Conservation (phyloP, 2,888 invertebrate genomes). For the Heliconius sara region DNA sequence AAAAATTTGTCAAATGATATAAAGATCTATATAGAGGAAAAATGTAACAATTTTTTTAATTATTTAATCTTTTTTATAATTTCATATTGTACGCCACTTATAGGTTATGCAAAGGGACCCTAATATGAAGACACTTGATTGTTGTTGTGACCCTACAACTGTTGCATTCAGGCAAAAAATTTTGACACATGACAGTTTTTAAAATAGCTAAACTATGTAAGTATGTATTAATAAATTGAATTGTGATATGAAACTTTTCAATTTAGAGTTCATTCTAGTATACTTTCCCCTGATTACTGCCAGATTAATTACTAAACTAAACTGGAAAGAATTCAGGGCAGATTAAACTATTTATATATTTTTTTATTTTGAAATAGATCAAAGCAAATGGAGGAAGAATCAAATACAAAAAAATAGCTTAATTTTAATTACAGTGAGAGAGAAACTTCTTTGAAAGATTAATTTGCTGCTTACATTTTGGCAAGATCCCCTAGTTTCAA, state of each 20-base stretch:
- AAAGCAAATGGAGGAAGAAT: neutral
- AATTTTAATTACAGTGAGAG: neutral
- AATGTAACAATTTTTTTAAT: neutral
- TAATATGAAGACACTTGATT: neutral
- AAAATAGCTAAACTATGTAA: neutral
- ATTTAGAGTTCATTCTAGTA: constrained; percentile 40
- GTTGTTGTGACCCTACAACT: no score
- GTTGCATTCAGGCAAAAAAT: neutral
- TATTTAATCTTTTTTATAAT: neutral
- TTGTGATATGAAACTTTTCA: constrained; percentile 23
- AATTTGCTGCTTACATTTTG: constrained; percentile 91
- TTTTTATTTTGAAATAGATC: neutral
- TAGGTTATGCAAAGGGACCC: neutral
- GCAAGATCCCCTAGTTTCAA: constrained; percentile 97
- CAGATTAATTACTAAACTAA: constrained; percentile 45
- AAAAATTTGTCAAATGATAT: constrained; percentile 53
- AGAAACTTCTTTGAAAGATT: neutral
- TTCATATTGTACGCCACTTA: neutral
- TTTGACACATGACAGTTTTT: no score
- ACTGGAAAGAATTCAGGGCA: constrained; percentile 57
- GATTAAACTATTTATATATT: neutral
- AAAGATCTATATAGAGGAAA: neutral
- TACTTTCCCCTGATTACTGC: constrained; percentile 53
- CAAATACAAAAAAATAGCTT: neutral
- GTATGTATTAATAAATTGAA: constrained; percentile 23